Conservation (phyloP, 2,888 invertebrate species). For the Abscondita cerata region DNA sequence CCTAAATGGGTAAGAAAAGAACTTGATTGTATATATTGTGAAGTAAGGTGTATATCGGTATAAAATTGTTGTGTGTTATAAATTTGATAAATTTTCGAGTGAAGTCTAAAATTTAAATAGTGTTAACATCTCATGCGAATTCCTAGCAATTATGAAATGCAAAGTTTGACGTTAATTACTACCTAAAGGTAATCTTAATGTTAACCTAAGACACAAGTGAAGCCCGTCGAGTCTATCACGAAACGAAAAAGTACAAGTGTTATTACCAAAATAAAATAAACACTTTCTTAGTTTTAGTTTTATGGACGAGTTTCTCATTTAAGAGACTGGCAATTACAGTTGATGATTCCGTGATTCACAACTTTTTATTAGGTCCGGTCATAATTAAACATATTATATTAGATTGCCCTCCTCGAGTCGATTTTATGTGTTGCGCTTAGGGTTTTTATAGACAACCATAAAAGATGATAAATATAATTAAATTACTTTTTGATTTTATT, state of each 20-base stretch:
- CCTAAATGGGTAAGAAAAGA: no score
- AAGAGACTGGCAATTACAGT: slow-evolving; percentile 54
- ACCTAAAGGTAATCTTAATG: no score
- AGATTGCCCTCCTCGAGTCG: slow-evolving; percentile 35
- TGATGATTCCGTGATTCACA: slow-evolving; percentile 54
- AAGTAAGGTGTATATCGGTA: no score
- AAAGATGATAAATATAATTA: slow-evolving; percentile 55
- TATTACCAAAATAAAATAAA: slow-evolving; percentile 56
- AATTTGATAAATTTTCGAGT: no score
- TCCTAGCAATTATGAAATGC: no score
- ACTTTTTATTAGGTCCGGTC: slow-evolving; percentile 36
- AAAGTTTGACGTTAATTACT: no score
- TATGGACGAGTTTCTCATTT: slow-evolving; percentile 52
- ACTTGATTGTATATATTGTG: no score
- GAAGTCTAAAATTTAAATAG: no score
- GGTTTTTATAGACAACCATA: slow-evolving; percentile 49
- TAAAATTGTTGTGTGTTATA: no score
- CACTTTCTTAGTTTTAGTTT: slow-evolving; percentile 51
- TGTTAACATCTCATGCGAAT: no score
- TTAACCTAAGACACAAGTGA: neutral
- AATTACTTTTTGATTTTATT: slow-evolving; percentile 54
- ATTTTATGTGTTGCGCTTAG: slow-evolving; percentile 42
- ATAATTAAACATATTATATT: slow-evolving; percentile 38
- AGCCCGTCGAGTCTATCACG: slow-evolving; percentile 9
- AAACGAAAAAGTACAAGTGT: slow-evolving; percentile 39